Evolutionary conservation across 1,140 invertebrate genomes (phyloP).

Genomic region (Papilio helenus): DNA sequence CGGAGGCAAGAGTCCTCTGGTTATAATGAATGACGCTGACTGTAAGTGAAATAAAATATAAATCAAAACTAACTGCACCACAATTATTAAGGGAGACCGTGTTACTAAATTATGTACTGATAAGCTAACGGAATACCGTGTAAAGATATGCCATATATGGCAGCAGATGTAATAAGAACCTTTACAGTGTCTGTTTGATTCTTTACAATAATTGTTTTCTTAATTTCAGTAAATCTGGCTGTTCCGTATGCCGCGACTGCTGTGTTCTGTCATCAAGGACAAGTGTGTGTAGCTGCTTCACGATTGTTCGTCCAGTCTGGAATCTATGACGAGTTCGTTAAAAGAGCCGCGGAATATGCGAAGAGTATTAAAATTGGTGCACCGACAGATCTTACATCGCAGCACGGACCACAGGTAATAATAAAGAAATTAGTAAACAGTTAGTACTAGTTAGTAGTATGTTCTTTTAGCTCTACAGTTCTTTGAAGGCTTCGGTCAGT

Average conservation of each 20-base stretch:
- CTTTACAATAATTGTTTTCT: neutral
- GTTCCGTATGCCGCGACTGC: constrained; percentile 90
- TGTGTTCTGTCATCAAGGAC: constrained; percentile 94
- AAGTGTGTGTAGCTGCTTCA: constrained; percentile 95
- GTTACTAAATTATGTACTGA: too few relatives aligned
- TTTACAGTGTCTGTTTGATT: neutral
- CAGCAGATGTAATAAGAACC: neutral
- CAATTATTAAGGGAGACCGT: neutral
- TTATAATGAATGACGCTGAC: constrained; percentile 92
- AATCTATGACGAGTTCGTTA: constrained; percentile 95
- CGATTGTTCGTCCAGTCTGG: constrained; percentile 93
- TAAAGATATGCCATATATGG: too few relatives aligned
- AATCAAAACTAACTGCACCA: constrained; percentile 14
- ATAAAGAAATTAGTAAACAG: too few relatives aligned
- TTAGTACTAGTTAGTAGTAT: too few relatives aligned
- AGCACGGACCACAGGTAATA: constrained; percentile 93
- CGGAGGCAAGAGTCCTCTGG: constrained; percentile 95
- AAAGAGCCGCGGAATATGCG: constrained; percentile 87
- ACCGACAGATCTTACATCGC: constrained; percentile 87
- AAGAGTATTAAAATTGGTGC: constrained; percentile 90
- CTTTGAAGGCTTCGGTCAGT: too few relatives aligned
- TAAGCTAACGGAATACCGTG: too few relatives aligned
- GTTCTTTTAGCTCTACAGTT: too few relatives aligned
- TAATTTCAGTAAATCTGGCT: constrained; percentile 89
- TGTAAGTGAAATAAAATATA: constrained; percentile 69